Percentiles rank a stretch among this genome's conserved stretches.
Evolutionary conservation across 2,797 vertebrate genomes (phyloP).

Genomic region (Adelosebastes latens): DNA sequence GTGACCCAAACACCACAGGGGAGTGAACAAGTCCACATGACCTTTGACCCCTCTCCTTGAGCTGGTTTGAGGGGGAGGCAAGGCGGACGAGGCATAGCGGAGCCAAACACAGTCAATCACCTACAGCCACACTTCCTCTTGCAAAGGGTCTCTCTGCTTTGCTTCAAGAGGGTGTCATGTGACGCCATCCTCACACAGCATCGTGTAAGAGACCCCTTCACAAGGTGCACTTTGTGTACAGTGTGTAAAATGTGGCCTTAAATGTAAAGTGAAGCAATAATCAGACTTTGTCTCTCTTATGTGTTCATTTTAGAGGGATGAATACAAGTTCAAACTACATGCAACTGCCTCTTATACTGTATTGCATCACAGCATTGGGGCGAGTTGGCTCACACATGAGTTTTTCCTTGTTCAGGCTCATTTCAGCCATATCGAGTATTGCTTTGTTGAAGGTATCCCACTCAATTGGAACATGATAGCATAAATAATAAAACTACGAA

Average conservation of each 20-base stretch:
- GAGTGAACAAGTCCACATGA: conserved; percentile 51
- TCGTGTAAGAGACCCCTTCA: background rate
- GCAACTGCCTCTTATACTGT: background rate
- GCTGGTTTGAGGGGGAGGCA: conserved; percentile 22
- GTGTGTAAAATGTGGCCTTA: background rate
- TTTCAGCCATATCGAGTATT: background rate
- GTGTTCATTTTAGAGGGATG: background rate
- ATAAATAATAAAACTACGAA: no score
- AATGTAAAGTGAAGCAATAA: background rate
- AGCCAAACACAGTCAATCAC: conserved; percentile 58
- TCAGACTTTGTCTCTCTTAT: background rate
- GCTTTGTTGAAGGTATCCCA: background rate
- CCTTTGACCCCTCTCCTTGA: conserved; percentile 48
- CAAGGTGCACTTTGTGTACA: background rate
- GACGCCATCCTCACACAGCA: background rate
- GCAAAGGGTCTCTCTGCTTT: background rate
- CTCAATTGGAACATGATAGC: background rate
- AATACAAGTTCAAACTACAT: background rate
- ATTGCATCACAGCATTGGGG: background rate
- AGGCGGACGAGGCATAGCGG: conserved; percentile 6
- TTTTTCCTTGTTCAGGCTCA: background rate
- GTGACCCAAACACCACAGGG: conserved; percentile 63
- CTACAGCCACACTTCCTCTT: conserved; percentile 43
- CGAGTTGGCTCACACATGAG: background rate
- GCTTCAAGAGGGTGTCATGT: conserved; percentile 5